A percentile compares a stretch with the other conserved stretches of the same genome.
phyloP scores from a whole-genome alignment of 2,888 invertebrate genomes.

The Zhuqinia jingwanae region DNA sequence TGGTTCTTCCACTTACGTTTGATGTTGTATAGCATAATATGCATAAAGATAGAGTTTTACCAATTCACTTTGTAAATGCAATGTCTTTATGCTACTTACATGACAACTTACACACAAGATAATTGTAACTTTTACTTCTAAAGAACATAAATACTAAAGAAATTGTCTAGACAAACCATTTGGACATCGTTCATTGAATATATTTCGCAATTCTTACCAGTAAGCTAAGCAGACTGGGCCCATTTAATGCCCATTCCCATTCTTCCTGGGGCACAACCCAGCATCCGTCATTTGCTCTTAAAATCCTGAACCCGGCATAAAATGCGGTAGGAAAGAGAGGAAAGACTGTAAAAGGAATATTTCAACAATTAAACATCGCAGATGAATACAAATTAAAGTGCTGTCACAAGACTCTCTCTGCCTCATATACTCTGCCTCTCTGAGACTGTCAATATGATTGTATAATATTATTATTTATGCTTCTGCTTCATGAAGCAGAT shows the following conservation, averaged over 20 bases:
- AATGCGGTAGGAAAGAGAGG: slow-evolving; percentile 80
- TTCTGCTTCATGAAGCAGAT: slow-evolving; percentile 9
- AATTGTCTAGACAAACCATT: too few species aligned
- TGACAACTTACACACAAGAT: too few species aligned
- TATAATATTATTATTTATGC: slow-evolving; percentile 8
- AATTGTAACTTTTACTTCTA: too few species aligned
- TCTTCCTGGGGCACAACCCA: slow-evolving; percentile 80
- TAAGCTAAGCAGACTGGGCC: slow-evolving; percentile 81
- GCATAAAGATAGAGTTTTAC: too few species aligned
- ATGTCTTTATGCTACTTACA: too few species aligned
- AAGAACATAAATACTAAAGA: too few species aligned
- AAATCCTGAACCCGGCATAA: slow-evolving; percentile 80
- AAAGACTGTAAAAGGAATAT: slow-evolving; percentile 79
- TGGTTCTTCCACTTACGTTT: too few species aligned
- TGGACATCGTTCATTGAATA: too few species aligned
- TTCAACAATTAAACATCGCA: neutral
- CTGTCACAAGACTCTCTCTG: slow-evolving; percentile 11
- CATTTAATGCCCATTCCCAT: slow-evolving; percentile 81
- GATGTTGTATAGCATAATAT: too few species aligned
- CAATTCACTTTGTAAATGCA: too few species aligned
- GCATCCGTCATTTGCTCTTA: slow-evolving; percentile 79
- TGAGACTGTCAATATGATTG: too few species aligned
- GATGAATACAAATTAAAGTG: neutral
- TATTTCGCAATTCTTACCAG: slow-evolving; percentile 80
- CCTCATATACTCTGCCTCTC: neutral